phyloP scores from a whole-genome alignment of 1,140 invertebrate genomes.

The Chlorops oryzae region DNA sequence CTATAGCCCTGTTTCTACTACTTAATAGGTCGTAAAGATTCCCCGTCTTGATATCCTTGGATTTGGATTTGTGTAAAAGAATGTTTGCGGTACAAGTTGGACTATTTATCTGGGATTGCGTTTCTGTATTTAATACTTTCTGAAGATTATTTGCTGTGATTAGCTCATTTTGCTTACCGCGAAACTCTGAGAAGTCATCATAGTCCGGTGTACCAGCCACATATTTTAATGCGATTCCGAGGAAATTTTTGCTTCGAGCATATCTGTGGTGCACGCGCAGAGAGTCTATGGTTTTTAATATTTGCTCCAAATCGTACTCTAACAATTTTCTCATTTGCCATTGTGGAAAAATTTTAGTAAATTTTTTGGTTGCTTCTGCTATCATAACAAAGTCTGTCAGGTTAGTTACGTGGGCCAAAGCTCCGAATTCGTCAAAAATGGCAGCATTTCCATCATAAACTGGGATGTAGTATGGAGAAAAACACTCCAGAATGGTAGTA shows the following conservation, averaged over 20 bases:
- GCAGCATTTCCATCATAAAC: background rate
- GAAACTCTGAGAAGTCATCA: conserved; percentile 5
- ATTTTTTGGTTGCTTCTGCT: background rate
- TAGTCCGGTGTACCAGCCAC: conserved; percentile 7
- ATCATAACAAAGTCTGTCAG: background rate
- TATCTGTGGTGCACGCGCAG: conserved; percentile 5
- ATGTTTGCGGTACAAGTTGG: background rate
- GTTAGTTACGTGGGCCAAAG: background rate
- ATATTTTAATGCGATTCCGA: conserved; percentile 6
- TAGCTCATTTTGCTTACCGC: background rate
- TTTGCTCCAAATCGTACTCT: background rate
- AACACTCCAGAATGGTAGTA: conserved; percentile 13
- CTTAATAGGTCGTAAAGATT: background rate
- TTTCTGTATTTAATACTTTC: conserved; percentile 6
- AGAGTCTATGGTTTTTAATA: conserved; percentile 8
- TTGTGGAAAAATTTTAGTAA: background rate
- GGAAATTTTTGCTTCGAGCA: conserved; percentile 9
- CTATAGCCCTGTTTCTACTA: no score
- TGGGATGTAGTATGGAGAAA: conserved; percentile 14
- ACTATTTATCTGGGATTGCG: conserved; percentile 1
- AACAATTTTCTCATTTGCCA: conserved; percentile 5
- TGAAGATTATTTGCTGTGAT: background rate
- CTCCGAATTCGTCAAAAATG: conserved; percentile 1
- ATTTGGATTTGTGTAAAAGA: background rate
- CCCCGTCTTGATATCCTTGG: background rate